Evolutionary conservation across 2,888 invertebrate genomes (phyloP).

Genomic region (Dicyrtoma fusca): DNA sequence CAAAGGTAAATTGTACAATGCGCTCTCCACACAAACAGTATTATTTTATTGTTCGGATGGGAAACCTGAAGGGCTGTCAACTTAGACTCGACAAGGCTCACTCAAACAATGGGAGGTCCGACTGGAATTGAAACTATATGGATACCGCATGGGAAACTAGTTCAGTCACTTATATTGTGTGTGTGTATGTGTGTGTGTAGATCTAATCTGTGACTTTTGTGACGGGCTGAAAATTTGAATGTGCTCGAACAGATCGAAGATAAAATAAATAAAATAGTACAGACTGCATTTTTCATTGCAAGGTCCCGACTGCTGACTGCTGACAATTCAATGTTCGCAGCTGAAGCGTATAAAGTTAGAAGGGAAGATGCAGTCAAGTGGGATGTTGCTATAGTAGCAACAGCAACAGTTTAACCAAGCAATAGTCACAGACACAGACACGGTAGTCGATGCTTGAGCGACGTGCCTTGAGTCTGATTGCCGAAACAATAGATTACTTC

Average conservation of each 20-base stretch:
- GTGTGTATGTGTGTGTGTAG: slow-evolving; percentile 12
- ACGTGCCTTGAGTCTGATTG: slow-evolving; percentile 28
- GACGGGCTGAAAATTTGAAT: slow-evolving; percentile 28
- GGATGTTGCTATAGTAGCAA: too few relatives aligned
- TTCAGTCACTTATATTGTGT: slow-evolving; percentile 5
- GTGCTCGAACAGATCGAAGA: slow-evolving; percentile 25
- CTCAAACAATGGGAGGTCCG: too few relatives aligned
- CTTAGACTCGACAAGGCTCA: too few relatives aligned
- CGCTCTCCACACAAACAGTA: too few relatives aligned
- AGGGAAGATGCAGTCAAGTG: too few relatives aligned
- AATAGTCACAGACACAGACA: too few relatives aligned
- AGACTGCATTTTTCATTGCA: not conserved
- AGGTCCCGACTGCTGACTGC: not conserved
- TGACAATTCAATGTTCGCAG: not conserved
- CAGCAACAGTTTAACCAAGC: too few relatives aligned
- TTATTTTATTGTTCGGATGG: too few relatives aligned
- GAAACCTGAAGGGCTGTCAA: too few relatives aligned
- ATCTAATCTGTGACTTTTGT: slow-evolving; percentile 27
- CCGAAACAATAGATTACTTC: slow-evolving; percentile 29
- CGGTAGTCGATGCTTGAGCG: not conserved
- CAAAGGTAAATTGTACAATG: too few relatives aligned
- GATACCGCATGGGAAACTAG: not conserved
- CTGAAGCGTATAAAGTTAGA: too few relatives aligned
- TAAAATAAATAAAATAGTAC: slow-evolving; percentile 9
- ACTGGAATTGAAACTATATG: too few relatives aligned